Evolutionary conservation across 2,113 vertebrate species (phyloP), one percentile per base, ranked within the genome.

Genomic region (Bucco capensis): DNA sequence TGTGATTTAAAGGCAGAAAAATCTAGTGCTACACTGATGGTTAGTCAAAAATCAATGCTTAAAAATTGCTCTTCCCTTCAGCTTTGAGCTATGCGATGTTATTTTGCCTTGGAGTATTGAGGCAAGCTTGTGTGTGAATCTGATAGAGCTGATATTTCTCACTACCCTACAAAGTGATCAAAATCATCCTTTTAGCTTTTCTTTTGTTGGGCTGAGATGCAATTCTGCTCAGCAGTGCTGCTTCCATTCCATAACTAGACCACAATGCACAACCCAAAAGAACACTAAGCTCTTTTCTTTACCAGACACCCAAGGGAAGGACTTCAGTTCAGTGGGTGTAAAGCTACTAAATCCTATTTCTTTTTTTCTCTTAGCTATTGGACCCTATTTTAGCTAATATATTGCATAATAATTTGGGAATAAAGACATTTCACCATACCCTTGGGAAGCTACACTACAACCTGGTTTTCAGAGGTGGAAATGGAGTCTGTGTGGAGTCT

Each of bases 11-110:
- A 75, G 88, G 78, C 73, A 93, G 88, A 83, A 95, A 96, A 93
- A 96, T 94, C 86, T 93, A 92, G 69, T 75, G 76, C 73, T 91
- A 70, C 87, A 65, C 40, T 91, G 70, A 84, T 72, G 88, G 66
- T 78, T 81, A 90, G 80, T 88, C 92, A 95, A 91, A 95, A 96
- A 96, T 95, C 91, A 94, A 91, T 95, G 75, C 89, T 94, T 94
- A 93, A 92, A 90, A 92, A 94, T 93, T 94, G 86, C 53, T 90
- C 33, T 54, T 86, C 47, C 82, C 73, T 93, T 83, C 87, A 83
- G 12, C 83, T 93, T 84, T 88, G 83, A 94, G 73, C 86, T 75
- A 49, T 28, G 51, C 80, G 56, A 90, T 4, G 22, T 35, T 90
- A 83, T 92, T 95, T 85, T 79, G 61, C 38, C 83, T 94, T 69